Base-by-base conservation (phyloP, 2,888 invertebrate genomes). In the Pollenia angustigena region DNA sequence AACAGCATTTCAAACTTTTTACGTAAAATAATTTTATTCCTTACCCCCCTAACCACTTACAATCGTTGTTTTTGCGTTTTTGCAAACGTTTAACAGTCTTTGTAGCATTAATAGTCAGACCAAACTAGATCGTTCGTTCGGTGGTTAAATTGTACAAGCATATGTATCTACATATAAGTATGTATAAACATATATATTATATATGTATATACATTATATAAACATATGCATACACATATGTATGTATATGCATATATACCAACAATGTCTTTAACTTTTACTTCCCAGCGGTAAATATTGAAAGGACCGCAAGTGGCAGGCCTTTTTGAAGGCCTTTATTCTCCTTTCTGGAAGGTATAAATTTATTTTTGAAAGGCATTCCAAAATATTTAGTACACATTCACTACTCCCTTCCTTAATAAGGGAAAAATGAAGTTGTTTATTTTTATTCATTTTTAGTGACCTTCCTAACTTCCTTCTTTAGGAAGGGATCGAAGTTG, bases 1-100 rank as follows among this genome's bases (percentile, higher is more conserved):
- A 16, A 9, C 18, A 32, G 14, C 18, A 52, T 68, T 52, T 32
- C 69, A 46, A 18, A 16, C 16, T 42, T 71, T 40, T 78, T 68
- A 16, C 18, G 60, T n/a, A 11, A 60, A 75, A 23, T 48, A 58
- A 40, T 58, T 79, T 60, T 14, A 52, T 52, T 68, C 32, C 62
- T 66, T 64, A 6, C 18, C 9, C 14, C 46, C 18, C 48, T 16
- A 44, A 68, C 52, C 69, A 75, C 81, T 62, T 52, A 16, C 50
- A 75, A 75, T 60, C 75, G 69, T 46, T 56, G 44, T 56, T 78
- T 78, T 62, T 46, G 32, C 32, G 32, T 10, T 56, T 75, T 60
- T 74, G 58, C 48, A 69, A 56, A 78, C 69, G 54, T 76, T 76
- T 82, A 40, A 71, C 54, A 76, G 14, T 23, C 18, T 52, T 75